Base-by-base conservation (phyloP, 2,888 invertebrate genomes). In the Pecten maximus region DNA sequence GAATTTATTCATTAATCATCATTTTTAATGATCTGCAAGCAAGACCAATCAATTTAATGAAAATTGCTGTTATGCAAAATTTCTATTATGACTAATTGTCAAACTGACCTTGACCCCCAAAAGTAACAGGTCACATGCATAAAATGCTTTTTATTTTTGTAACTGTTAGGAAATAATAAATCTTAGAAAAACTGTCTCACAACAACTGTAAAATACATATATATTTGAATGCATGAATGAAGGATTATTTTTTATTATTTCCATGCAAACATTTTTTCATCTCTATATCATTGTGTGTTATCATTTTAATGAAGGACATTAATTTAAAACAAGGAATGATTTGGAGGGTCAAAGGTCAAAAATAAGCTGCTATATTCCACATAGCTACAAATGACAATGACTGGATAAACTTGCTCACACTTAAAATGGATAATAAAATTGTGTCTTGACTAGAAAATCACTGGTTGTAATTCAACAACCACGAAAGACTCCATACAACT, bases 401-500 rank as follows among this genome's bases (percentile, higher is more conserved):
- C 23, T 74, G 74, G 74, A 35, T 74, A 74, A 10, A 35, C 74
- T 74, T 35, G 74, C 74, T 74, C 35, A 60, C 60, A 60, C 60
- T 60, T 60, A 74, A 28, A 35, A 8, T 74, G 35, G 74, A 74
- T 74, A 6, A 74, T 10, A 74, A 74, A 35, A 74, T 35, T 74
- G 74, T 74, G 74, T 74, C 74, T 74, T 74, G 74, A 74, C 74
- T 74, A 74, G 74, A 74, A 74, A 74, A 74, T 74, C 74, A 74
- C 74, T 74, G 74, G 74, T 15, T 74, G 74, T 35, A 74, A 16
- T 74, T 28, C 15, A 74, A 74, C 74, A 74, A 74, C 28, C 35
- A 74, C 74, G 74, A 74, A 74, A 74, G 74, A 74, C 74, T 74
- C 35, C 74, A 74, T 28, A 44, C 44, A 74, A 74, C 74, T 74